Evolutionary conservation across 2,113 vertebrate species (phyloP).

Genomic region (Sebastes schlegelii): DNA sequence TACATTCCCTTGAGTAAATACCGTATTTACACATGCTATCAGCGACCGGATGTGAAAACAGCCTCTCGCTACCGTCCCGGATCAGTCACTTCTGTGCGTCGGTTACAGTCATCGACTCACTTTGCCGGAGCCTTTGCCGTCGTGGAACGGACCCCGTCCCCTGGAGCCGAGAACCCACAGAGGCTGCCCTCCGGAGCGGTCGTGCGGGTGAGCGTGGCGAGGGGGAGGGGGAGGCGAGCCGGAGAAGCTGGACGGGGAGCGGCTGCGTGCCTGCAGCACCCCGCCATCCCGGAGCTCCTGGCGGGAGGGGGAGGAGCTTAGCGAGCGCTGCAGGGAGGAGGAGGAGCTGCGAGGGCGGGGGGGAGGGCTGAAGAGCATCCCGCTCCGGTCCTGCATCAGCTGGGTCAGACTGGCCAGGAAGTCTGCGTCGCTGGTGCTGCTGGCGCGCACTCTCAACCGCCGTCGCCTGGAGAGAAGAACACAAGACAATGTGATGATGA

Average conservation of each 20-base stretch:
- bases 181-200: constrained; percentile 82
- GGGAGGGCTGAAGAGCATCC: constrained; percentile 91
- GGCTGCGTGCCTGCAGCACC: constrained; percentile 88
- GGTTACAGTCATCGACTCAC: constrained; percentile 89
- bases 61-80: constrained; percentile 36
- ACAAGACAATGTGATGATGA: too few species aligned
- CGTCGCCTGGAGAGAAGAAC: constrained; percentile 79
- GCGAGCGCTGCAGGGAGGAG: constrained; percentile 92
- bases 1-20: constrained; percentile 85
- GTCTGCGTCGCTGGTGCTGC: constrained; percentile 95
- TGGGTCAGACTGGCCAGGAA: constrained; percentile 95
- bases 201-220: constrained; percentile 89
- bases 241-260: constrained; percentile 91
- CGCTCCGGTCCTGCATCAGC: constrained; percentile 93
- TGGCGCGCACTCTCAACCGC: constrained; percentile 93
- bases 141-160: constrained; percentile 80
- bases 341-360: constrained; percentile 90
- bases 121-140: constrained; percentile 89
- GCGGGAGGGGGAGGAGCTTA: constrained; percentile 94
- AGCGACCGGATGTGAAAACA: constrained; percentile 50
- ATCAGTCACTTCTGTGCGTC: constrained; percentile 36
- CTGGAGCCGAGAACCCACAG: constrained; percentile 84
- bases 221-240: constrained; percentile 92
- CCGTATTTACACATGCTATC: constrained; percentile 83
- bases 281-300: constrained; percentile 86